phyloP scores from a whole-genome alignment of 2,888 invertebrate species.

The Pristionchus mayeri region DNA sequence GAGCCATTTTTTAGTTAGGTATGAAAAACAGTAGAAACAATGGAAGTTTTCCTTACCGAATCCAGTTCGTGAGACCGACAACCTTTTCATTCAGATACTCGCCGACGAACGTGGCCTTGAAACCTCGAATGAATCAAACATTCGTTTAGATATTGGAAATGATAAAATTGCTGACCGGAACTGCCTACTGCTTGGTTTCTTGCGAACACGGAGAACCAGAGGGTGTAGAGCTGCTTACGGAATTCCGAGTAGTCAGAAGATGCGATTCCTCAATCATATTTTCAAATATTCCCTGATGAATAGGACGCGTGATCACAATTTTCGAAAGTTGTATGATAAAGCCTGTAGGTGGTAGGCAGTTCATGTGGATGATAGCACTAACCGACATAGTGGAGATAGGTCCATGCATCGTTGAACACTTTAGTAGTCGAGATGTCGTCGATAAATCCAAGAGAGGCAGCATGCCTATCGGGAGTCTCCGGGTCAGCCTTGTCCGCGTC shows the following conservation, averaged over 20 bases:
- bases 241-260: conserved; percentile 56
- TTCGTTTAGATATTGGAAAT: too few relatives aligned
- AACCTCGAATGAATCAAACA: too few relatives aligned
- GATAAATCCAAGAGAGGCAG: conserved; percentile 4
- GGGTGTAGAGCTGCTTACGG: conserved; percentile 56
- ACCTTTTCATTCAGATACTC: too few relatives aligned
- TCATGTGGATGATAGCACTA: too few relatives aligned
- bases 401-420: not conserved
- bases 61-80: too few relatives aligned
- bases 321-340: too few relatives aligned
- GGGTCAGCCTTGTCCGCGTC: not conserved
- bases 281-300: not conserved
- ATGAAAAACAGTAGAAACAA: too few relatives aligned
- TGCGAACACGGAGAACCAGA: conserved; percentile 67
- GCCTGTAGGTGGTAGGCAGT: too few relatives aligned
- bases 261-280: not conserved
- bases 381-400: not conserved
- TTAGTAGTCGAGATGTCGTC: not conserved
- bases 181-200: conserved; percentile 56
- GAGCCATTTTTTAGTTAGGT: too few relatives aligned
- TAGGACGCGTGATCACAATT: too few relatives aligned
- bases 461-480: not conserved
- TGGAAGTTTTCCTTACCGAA: too few relatives aligned
- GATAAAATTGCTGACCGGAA: conserved; percentile 50
- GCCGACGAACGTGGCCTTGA: too few relatives aligned